Conservation (phyloP, 2,888 invertebrate genomes). For the Temnothorax rugatulus region DNA sequence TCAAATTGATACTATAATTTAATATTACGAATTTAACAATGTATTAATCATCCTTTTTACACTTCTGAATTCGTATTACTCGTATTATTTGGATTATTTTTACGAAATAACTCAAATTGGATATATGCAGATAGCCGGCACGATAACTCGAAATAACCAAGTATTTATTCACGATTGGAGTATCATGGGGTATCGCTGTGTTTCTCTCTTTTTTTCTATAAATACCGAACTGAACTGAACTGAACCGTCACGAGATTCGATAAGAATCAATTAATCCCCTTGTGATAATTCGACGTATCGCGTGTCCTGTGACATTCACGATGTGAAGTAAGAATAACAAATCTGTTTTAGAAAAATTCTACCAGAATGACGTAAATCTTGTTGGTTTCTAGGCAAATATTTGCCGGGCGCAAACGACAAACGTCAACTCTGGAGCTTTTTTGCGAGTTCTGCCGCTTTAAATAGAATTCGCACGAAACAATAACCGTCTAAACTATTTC, state of each 20-base stretch:
- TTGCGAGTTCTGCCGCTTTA: not conserved
- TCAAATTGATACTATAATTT: too few species aligned
- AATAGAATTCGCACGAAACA: not conserved
- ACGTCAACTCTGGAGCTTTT: not conserved
- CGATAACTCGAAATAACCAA: not conserved
- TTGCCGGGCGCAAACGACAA: not conserved
- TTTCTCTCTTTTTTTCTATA: not conserved
- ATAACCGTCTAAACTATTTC: not conserved
- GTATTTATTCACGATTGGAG: not conserved
- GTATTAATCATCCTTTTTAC: not conserved
- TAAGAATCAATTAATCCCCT: constrained; percentile 54
- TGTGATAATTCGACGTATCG: constrained; percentile 49
- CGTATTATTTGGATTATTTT: not conserved
- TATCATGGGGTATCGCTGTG: not conserved
- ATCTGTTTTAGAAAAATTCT: not conserved
- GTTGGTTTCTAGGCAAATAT: not conserved
- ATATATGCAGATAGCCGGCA: not conserved
- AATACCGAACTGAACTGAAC: not conserved
- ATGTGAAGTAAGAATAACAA: not conserved
- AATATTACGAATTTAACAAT: too few species aligned
- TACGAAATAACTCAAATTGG: not conserved
- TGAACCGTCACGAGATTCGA: constrained; percentile 66
- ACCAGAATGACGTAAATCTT: not conserved
- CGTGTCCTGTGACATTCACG: constrained; percentile 18
- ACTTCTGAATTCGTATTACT: not conserved